These are phyloP conservation scores for Zeuzera pyrina DNA, from an alignment of 2,888 invertebrate genomes.

Conservation along the genomic window DNA sequence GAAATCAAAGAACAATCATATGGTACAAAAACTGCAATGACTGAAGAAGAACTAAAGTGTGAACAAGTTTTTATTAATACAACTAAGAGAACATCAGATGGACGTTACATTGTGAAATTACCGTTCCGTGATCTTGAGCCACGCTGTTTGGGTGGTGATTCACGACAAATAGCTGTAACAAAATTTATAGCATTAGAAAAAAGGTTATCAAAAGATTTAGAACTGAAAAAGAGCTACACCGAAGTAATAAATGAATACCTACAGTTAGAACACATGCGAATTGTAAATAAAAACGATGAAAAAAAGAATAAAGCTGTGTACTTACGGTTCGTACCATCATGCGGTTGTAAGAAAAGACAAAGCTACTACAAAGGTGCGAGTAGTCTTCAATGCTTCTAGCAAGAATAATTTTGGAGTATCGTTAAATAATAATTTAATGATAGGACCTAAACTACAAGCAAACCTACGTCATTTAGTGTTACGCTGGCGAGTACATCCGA, in stretches of 20 bases:
- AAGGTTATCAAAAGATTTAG: conserved; percentile 7
- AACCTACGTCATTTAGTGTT: too few species aligned
- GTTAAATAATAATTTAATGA: too few species aligned
- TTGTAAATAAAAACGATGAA: conserved; percentile 3
- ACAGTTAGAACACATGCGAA: conserved; percentile 12
- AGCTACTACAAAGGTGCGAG: conserved; percentile 19
- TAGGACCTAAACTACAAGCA: too few species aligned
- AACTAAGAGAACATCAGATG: conserved; percentile 9
- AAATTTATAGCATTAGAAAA: conserved; percentile 10
- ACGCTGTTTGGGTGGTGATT: conserved; percentile 8
- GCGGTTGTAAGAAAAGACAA: conserved; percentile 20
- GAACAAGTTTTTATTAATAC: conserved; percentile 9
- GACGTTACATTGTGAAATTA: conserved; percentile 11
- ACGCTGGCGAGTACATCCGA: too few species aligned
- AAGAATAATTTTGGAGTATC: too few species aligned
- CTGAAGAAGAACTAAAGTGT: conserved; percentile 8
- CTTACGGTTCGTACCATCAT: conserved; percentile 25
- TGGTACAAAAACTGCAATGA: conserved; percentile 3
- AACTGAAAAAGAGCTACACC: conserved; percentile 12
- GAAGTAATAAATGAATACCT: conserved; percentile 16
- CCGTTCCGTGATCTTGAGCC: conserved; percentile 8
- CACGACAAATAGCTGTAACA: conserved; percentile 8
- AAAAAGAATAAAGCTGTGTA: conserved; percentile 11
- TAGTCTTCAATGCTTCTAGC: conserved; percentile 22
- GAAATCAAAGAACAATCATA: conserved; percentile 11